Evolutionary conservation across 2,888 invertebrate genomes (phyloP).

Genomic region (Microctonus brassicae): DNA sequence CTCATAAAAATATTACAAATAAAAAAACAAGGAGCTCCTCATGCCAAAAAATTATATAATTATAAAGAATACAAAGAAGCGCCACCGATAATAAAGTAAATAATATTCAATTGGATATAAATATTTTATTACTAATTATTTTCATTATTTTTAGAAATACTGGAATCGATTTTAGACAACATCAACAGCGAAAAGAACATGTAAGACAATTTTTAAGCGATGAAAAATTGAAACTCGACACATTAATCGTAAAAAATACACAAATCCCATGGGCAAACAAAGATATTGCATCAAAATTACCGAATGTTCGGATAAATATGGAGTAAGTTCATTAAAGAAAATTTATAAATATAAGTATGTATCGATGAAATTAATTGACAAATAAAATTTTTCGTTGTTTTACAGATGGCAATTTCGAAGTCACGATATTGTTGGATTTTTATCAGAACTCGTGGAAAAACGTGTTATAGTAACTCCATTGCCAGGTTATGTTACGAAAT

Average conservation of each 20-base stretch:
- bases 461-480: conserved; percentile 53
- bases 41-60: conserved; percentile 30
- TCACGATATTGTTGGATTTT: conserved; percentile 49
- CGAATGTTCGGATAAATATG: conserved; percentile 43
- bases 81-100: conserved; percentile 48
- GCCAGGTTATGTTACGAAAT: conserved; percentile 56
- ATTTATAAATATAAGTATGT: too few species aligned
- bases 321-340: conserved; percentile 47
- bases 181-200: conserved; percentile 53
- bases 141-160: conserved; percentile 47
- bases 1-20: conserved; percentile 52
- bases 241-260: conserved; percentile 47
- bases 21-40: conserved; percentile 44
- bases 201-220: conserved; percentile 54
- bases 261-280: conserved; percentile 45
- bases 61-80: conserved; percentile 37
- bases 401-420: conserved; percentile 61
- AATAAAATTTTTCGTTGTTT: too few species aligned
- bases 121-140: conserved; percentile 10
- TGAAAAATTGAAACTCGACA: conserved; percentile 55
- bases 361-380: too few species aligned
- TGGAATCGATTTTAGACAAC: conserved; percentile 59
- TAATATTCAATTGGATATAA: neutral
- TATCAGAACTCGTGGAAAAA: conserved; percentile 53
- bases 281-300: conserved; percentile 42